These are phyloP conservation scores for Phlogophora meticulosa DNA, from an alignment of 2,888 invertebrate species.

Conservation along the genomic window DNA sequence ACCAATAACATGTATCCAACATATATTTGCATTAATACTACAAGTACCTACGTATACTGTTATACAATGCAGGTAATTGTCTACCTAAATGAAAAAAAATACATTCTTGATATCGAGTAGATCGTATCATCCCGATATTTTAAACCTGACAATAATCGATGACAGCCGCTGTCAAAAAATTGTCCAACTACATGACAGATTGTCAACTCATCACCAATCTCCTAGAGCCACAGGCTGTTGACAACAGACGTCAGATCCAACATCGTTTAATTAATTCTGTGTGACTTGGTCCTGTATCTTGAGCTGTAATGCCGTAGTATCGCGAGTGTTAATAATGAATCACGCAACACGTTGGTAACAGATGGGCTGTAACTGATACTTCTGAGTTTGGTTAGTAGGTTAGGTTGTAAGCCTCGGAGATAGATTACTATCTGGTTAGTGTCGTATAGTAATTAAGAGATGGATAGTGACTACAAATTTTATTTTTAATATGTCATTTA, in stretches of 20 bases:
- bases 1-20: not conserved
- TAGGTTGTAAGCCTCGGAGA: not conserved
- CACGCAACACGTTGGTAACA: slow-evolving; percentile 28
- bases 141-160: slow-evolving; percentile 15
- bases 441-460: not conserved
- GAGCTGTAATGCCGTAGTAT: slow-evolving; percentile 14
- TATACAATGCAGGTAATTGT: no score
- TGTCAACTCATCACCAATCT: slow-evolving; percentile 26
- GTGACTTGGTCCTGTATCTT: slow-evolving; percentile 14
- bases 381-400: slow-evolving; percentile 32
- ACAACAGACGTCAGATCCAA: slow-evolving; percentile 9
- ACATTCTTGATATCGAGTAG: not conserved
- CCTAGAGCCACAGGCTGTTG: slow-evolving; percentile 31
- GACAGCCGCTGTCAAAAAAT: slow-evolving; percentile 35
- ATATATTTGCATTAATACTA: not conserved
- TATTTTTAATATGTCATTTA: not conserved
- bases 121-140: slow-evolving; percentile 7
- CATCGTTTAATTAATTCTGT: slow-evolving; percentile 32
- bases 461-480: not conserved
- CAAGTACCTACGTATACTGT: no score
- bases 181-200: slow-evolving; percentile 25
- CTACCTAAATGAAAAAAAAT: no score
- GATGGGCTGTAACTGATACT: slow-evolving; percentile 29
- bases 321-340: slow-evolving; percentile 32
- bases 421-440: not conserved